Conservation (phyloP, 2,888 invertebrate species). For the Catonia carolina region DNA sequence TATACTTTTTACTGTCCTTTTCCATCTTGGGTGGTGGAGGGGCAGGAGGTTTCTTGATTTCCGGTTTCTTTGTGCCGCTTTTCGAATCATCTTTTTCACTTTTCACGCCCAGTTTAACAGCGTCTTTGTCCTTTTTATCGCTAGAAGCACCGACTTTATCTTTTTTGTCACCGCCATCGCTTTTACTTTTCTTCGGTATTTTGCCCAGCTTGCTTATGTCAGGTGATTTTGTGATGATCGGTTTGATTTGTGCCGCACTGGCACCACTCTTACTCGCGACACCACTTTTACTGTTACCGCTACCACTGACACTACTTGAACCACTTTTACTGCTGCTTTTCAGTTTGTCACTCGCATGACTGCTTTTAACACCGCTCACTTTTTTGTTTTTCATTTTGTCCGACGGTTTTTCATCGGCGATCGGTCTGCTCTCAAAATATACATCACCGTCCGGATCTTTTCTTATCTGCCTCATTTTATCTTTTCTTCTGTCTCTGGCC, state of each 20-base stretch:
- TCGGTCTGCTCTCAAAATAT: slow-evolving; percentile 5
- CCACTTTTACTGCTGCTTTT: no score
- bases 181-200: slow-evolving; percentile 62
- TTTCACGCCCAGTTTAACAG: slow-evolving; percentile 14
- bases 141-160: slow-evolving; percentile 35
- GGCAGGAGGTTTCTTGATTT: slow-evolving; percentile 19
- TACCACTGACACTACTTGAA: no score
- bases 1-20: slow-evolving; percentile 53
- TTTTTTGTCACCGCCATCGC: slow-evolving; percentile 31
- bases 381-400: no score
- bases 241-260: slow-evolving; percentile 42
- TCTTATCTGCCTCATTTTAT: slow-evolving; percentile 35
- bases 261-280: not conserved
- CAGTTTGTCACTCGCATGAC: no score
- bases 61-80: slow-evolving; percentile 14
- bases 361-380: no score
- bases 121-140: slow-evolving; percentile 41
- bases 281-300: slow-evolving; percentile 25
- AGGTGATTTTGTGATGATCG: slow-evolving; percentile 56
- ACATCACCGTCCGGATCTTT: slow-evolving; percentile 4
- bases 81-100: slow-evolving; percentile 10
- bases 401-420: no score
- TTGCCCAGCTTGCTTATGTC: slow-evolving; percentile 68
- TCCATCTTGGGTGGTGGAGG: slow-evolving; percentile 30
- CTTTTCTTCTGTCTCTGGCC: slow-evolving; percentile 36